Base-by-base conservation (phyloP, 2,888 invertebrate genomes). In the Oxystoma pomonae region DNA sequence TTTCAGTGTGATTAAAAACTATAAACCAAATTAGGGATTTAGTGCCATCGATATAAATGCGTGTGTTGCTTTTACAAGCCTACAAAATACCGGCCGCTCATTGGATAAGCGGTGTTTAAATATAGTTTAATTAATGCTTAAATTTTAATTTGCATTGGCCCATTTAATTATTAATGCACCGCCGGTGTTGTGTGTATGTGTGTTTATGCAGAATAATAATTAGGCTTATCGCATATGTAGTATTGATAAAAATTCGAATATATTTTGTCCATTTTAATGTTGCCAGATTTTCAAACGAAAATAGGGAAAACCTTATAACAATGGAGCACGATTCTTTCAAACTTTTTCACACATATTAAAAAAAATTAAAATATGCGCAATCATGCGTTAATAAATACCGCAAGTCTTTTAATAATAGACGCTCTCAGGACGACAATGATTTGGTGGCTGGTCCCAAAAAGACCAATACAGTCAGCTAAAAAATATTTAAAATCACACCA, bases 1-100 rank as follows among this genome's bases (percentile, higher is more conserved):
- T 63, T 65, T 63, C 60, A 63, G 55, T 60, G 21, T 65, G 65
- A 65, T 63, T 65, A 63, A 65, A 65, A 62, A 65, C 65, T 65
- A 62, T 62, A 65, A 65, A 65, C 55, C 59, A 62, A 65, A 65
- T 65, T 56, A 65, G 62, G 57, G 53, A 19, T 19, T 19, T 19
- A 53, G 19, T 17, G 53, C 53, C n/a, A 53, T 53, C 53, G 53
- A 53, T 53, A 17, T 53, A 53, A 53, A 53, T 53, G 16, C 53
- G 53, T 35, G 35, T 35, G 3, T 35, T 35, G 35, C 35, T 35
- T 35, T 35, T 35, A 35, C 35, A 35, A 7, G 35, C 35, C 3
- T 7, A 35, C 35, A 35, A 35, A 35, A 35, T 35, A 7, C 35
- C 12, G 35, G 35, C 12, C 35, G 12, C 35, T 35, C 35, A 35